Evolutionary conservation across 2,888 invertebrate species (phyloP).

Genomic region (Syrphus vitripennis): DNA sequence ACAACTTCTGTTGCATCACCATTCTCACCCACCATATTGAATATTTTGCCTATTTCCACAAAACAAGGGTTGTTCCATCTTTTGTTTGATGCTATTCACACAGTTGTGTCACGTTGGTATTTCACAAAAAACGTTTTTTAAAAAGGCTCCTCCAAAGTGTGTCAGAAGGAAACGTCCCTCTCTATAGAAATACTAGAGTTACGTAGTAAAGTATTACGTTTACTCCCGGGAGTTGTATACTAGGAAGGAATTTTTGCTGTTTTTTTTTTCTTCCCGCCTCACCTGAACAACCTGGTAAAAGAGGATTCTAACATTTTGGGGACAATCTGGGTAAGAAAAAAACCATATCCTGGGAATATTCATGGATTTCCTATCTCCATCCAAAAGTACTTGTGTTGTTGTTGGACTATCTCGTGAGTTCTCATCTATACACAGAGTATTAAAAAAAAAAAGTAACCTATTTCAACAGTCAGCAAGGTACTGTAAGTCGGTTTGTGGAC

Average conservation of each 20-base stretch:
- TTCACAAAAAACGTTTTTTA: not conserved
- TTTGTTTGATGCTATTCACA: slow-evolving; percentile 14
- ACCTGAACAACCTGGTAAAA: not conserved
- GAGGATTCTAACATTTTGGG: slow-evolving; percentile 12
- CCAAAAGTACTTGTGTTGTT: not conserved
- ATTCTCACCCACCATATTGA: not conserved
- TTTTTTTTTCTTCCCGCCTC: not conserved
- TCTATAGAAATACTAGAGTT: slow-evolving; percentile 16
- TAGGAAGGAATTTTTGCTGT: not conserved
- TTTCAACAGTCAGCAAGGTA: slow-evolving; percentile 27
- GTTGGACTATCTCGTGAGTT: not conserved
- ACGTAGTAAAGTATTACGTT: slow-evolving; percentile 43
- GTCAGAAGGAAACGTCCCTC: slow-evolving; percentile 43
- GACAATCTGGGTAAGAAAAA: slow-evolving; percentile 65
- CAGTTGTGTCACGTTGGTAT: slow-evolving; percentile 25
- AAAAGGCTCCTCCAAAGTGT: slow-evolving; percentile 30
- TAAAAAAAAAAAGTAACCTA: slow-evolving; percentile 39
- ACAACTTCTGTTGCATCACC: slow-evolving; percentile 29
- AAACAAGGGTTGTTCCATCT: slow-evolving; percentile 43
- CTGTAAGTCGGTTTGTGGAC: slow-evolving; percentile 1
- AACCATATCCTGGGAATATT: slow-evolving; percentile 44
- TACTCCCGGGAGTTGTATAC: slow-evolving; percentile 56
- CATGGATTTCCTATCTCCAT: not conserved
- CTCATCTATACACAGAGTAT: not conserved
- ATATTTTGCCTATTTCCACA: not conserved